phyloP scores from a whole-genome alignment of 2,113 vertebrate genomes.

The Meriones unguiculatus region DNA sequence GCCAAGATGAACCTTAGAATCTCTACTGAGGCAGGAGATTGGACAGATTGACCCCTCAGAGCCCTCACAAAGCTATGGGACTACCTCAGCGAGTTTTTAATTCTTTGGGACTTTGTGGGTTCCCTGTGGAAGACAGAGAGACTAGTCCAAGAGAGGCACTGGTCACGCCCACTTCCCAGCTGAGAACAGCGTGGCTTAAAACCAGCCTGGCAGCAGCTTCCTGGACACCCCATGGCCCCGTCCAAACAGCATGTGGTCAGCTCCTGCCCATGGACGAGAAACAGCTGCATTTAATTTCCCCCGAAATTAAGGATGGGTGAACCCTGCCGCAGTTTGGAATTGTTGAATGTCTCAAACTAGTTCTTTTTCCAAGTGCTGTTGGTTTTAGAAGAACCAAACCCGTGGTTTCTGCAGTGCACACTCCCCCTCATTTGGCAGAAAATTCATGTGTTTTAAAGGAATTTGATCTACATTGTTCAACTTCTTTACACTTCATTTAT shows the following conservation, averaged over 20 bases:
- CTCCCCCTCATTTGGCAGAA: background rate
- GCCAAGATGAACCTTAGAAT: background rate
- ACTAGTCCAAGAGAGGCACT: accelerated
- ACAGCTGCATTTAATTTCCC: conserved; percentile 78
- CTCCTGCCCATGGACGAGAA: conserved; percentile 59
- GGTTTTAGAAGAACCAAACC: conserved; percentile 59
- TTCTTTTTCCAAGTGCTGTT: conserved; percentile 64
- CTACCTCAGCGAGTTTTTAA: background rate
- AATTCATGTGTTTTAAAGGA: background rate
- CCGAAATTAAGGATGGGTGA: conserved; percentile 71
- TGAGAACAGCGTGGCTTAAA: background rate
- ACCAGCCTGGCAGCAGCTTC: conserved; percentile 27
- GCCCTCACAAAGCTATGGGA: background rate
- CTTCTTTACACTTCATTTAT: conserved; percentile 49
- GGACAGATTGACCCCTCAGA: background rate
- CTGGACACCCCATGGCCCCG: background rate
- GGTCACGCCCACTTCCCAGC: conserved; percentile 48
- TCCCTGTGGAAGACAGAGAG: background rate
- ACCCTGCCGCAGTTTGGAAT: conserved; percentile 60
- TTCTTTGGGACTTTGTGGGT: background rate
- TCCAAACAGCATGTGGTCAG: background rate
- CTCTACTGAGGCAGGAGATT: background rate
- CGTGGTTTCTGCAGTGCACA: background rate
- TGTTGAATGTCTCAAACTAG: conserved; percentile 51
- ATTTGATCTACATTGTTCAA: conserved; percentile 41